Base-by-base conservation (phyloP, 2,888 invertebrate species). In the Dryocosmus kuriphilus region DNA sequence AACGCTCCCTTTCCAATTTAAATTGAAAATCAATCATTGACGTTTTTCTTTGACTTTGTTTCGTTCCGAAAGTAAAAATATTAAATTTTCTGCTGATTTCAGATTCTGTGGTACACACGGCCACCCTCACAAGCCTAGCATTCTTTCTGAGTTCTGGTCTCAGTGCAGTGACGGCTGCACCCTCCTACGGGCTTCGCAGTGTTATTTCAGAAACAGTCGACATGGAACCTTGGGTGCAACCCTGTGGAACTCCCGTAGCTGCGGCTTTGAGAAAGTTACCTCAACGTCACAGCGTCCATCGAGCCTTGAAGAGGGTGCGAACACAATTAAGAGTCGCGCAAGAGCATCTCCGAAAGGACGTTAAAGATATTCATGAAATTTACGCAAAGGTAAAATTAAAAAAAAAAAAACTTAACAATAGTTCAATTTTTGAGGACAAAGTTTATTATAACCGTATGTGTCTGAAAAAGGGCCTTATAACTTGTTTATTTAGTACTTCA, bases 41-140 rank as follows among this genome's bases (percentile, higher is more conserved):
- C 3, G n/a, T 51, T 51, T 24, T 57, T 57, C 14, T 14, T 24
- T 0, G 2, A 46, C 5, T 46, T 14, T 16, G n/a, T 51, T 51
- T 19, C 19, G 46, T 6, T 19, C 14, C 19, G 16, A 6, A 27
- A 6, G 24, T 60, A 60, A 60, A 60, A 60, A 60, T 60, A 16
- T 60, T 24, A 5, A 27, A 16, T 60, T 30, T 38, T 71, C 16
- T 80, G 51, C 16, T 80, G 51, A 73, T 89, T 90, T n/a, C 88
- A 91, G 91, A 89, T 88, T 89, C 90, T 82, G 86, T 89, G 88
- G 89, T 89, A 86, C 90, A 89, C 81, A 91, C 90, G 86, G 87
- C 88, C 81, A 90, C 87, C 80, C 84, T 91, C 57, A 89, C 90
- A 84, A 90, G 89, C 88, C 86, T 91, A 85, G 88, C 89, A 77